Percentiles rank a stretch among this genome's conserved stretches.
These are phyloP conservation scores for Timema podura DNA, from an alignment of 2,888 invertebrate species.

Conservation along the genomic window DNA sequence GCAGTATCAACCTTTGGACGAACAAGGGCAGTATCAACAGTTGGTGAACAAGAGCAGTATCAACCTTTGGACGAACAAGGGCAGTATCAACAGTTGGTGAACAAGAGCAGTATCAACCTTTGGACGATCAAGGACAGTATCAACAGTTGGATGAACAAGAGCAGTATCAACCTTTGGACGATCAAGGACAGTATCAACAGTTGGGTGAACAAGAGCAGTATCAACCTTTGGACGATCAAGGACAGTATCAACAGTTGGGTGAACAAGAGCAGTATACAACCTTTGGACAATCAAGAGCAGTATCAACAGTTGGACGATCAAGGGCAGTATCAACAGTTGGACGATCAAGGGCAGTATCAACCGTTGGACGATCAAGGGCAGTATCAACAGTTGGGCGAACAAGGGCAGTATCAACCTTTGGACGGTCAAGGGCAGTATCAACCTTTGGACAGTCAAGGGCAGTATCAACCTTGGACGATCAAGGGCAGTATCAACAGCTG, in stretches of 20 bases:
- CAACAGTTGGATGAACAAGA: not conserved
- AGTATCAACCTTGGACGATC: not conserved
- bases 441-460: not conserved
- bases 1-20: not conserved
- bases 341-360: not conserved
- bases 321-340: not conserved
- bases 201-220: not conserved
- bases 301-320: not conserved
- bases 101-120: not conserved
- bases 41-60: not conserved
- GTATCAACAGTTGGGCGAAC: not conserved
- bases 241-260: not conserved
- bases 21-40: constrained; percentile 3
- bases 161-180: not conserved
- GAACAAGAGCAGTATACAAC: not conserved
- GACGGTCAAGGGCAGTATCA: not conserved
- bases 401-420: not conserved
- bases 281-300: not conserved
- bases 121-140: not conserved
- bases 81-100: not conserved
- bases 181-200: not conserved
- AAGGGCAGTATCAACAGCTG: not conserved
- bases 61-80: not conserved
- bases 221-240: not conserved
- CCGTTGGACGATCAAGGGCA: not conserved